phyloP scores from a whole-genome alignment of 2,888 invertebrate species.

The Epirrhoe alternata region DNA sequence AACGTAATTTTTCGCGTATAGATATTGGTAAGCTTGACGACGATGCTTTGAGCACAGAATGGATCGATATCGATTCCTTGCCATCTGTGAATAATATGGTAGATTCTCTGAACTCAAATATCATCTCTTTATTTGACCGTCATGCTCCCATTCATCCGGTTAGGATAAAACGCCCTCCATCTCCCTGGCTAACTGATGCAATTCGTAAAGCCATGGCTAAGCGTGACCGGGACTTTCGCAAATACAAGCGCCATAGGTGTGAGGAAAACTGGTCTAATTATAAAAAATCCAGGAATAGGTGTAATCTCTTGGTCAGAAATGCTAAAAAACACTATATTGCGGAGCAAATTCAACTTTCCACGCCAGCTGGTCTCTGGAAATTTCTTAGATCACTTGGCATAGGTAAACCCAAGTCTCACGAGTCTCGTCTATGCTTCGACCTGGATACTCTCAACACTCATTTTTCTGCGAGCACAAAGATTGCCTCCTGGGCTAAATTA shows the following conservation, averaged over 20 bases:
- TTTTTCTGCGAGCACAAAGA: neutral
- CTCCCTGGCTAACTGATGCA: neutral
- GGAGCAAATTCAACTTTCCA: neutral
- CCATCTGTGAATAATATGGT: neutral
- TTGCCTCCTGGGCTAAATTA: neutral
- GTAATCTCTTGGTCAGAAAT: too few relatives aligned
- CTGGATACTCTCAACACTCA: neutral
- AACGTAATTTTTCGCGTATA: neutral
- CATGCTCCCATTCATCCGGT: neutral
- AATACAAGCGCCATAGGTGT: neutral
- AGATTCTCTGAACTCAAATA: neutral
- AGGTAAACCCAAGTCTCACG: too few relatives aligned
- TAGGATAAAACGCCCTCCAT: neutral
- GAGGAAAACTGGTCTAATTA: neutral
- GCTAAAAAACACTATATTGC: neutral
- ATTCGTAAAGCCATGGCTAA: neutral
- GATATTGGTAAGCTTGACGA: neutral
- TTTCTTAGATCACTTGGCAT: neutral
- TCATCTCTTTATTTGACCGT: neutral
- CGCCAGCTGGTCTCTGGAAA: neutral
- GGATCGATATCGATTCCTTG: neutral
- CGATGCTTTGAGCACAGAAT: neutral
- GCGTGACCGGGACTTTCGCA: neutral
- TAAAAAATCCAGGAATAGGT: neutral
- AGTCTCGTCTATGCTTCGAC: neutral